Evolutionary conservation across 2,113 vertebrate species (phyloP), one percentile per base, ranked within the genome.

Genomic region (Emydura subglobosa): DNA sequence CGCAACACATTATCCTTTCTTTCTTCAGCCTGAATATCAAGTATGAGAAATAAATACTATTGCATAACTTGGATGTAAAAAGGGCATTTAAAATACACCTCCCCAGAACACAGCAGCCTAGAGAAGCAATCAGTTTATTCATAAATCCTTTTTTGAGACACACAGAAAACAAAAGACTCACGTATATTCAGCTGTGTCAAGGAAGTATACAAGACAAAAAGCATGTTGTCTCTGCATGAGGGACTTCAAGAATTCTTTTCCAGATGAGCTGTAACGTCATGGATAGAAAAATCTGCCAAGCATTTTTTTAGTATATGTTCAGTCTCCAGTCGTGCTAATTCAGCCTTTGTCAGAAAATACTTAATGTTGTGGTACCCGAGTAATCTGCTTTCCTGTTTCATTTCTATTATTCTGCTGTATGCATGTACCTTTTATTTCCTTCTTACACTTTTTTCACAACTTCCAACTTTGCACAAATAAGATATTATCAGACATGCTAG

Each of bases 301-400:
- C 93, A 79, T 96, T 96, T 97, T 97, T 95, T 94, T 92, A 89
- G 94, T 81, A 1, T 81, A 92, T 90, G 92, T 91, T 96, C 96
- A 96, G 0, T 96, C 96, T 95, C 94, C 96, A 96, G 97, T 97
- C 96, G 95, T 94, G 87, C 96, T 97, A 97, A 96, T 97, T 96
- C 96, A 97, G 92, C 95, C 95, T 94, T 94, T 97, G 93, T 96
- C 95, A 96, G 85, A 90, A 97, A 89, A 92, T 95, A 85, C 93
- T 96, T 95, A 95, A 95, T 93, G 87, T 95, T 97, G 87, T 96
- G 90, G 90, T 96, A 87, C 95, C 87, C 65, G 83, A 51, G 91
- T 94, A 96, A 95, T 88, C 95, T 88, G 81, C 81, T 50, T 94
- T 88, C 91, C 86, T 86, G 44, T 80, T 93, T 88, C 90, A 51